These are phyloP conservation scores for Entelurus aequoreus DNA, from an alignment of 2,113 vertebrate species.

Conservation along the genomic window DNA sequence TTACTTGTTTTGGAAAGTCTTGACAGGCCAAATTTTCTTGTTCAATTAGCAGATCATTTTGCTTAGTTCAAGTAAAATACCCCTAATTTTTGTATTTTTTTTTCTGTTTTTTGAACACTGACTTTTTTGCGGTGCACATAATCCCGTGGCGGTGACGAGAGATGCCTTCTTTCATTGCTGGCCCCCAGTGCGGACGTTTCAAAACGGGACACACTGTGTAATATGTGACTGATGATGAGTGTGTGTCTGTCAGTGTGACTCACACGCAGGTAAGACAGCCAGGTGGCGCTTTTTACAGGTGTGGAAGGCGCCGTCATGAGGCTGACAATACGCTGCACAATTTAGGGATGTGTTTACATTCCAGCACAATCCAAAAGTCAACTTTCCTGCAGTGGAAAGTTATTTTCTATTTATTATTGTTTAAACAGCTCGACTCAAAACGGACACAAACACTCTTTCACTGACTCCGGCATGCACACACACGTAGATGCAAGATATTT, in stretches of 20 bases:
- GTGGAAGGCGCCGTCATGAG: slow-evolving; percentile 30
- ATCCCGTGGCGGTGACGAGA: slow-evolving; percentile 14
- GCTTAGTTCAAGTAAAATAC: no score
- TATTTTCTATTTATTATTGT: no score
- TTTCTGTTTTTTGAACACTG: no score
- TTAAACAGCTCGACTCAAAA: no score
- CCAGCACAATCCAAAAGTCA: not conserved
- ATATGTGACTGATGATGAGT: slow-evolving; percentile 36
- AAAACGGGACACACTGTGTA: not conserved
- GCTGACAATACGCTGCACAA: not conserved
- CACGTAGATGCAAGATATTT: no score
- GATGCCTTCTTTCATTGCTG: slow-evolving; percentile 25
- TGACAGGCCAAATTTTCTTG: no score
- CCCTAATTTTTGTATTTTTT: no score
- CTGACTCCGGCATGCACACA: no score
- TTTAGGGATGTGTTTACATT: not conserved
- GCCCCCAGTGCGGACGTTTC: slow-evolving; percentile 21
- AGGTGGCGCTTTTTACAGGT: slow-evolving; percentile 28
- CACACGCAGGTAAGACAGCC: slow-evolving; percentile 43
- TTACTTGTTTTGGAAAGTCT: no score
- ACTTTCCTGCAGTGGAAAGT: not conserved
- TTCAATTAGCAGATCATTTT: no score
- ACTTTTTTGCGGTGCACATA: not conserved
- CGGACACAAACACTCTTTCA: no score
- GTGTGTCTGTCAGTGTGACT: slow-evolving; percentile 45